These are phyloP conservation scores for Escarpia spicata DNA, from an alignment of 2,888 invertebrate genomes.

Conservation along the genomic window DNA sequence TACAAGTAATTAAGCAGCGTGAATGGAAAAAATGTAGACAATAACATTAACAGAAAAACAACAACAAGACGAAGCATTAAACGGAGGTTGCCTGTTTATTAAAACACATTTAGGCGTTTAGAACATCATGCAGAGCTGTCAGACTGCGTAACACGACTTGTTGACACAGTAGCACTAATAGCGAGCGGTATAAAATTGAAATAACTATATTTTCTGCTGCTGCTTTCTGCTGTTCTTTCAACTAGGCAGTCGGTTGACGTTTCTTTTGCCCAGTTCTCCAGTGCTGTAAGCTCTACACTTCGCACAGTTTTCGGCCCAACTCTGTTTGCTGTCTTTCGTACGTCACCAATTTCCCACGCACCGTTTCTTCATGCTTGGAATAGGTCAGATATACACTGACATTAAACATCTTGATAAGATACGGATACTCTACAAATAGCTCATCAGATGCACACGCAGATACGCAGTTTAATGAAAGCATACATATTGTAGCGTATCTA, in stretches of 20 bases:
- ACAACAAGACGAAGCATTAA: no score
- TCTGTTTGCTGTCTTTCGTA: not conserved
- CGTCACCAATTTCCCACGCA: not conserved
- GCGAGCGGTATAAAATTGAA: no score
- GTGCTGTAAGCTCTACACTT: not conserved
- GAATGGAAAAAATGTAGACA: no score
- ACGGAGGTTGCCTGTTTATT: no score
- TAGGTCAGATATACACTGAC: not conserved
- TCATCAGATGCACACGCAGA: not conserved
- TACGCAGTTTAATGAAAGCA: not conserved
- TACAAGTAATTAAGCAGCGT: no score
- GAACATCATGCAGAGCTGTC: no score
- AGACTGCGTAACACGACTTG: no score
- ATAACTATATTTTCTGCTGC: not conserved
- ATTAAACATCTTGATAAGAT: slow-evolving; percentile 12
- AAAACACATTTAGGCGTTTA: no score
- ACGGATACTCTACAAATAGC: not conserved
- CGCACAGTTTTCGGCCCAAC: not conserved
- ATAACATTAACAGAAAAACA: no score
- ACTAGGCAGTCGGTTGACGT: not conserved
- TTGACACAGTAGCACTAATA: no score
- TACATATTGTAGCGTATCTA: not conserved
- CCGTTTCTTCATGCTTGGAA: not conserved
- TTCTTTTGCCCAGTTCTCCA: not conserved
- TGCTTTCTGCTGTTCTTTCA: not conserved